Percentiles rank a stretch among this genome's conserved stretches.
phyloP scores from a whole-genome alignment of 2,113 vertebrate species.

The Pachypanchax playfairii region DNA sequence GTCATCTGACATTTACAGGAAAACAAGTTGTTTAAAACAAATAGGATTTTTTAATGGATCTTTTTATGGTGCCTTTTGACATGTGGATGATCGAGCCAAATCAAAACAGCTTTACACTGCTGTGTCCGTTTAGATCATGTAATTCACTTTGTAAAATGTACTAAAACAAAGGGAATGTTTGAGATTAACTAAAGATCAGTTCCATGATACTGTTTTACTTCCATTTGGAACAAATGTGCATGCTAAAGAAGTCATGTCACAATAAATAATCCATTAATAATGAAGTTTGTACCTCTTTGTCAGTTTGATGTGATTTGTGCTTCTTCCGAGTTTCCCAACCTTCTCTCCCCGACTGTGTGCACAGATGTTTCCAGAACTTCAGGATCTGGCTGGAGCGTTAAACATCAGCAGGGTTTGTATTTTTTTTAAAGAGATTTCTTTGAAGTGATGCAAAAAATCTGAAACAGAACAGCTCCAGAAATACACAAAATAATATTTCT shows the following conservation, averaged over 20 bases:
- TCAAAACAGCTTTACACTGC: neutral
- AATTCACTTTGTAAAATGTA: constrained; percentile 18
- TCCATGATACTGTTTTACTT: constrained; percentile 37
- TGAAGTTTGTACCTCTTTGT: too few relatives aligned
- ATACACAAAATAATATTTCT: neutral
- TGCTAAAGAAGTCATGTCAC: constrained; percentile 35
- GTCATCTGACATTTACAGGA: constrained; percentile 19
- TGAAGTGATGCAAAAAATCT: too few relatives aligned
- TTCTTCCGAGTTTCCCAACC: too few relatives aligned
- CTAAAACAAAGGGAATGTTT: constrained; percentile 43
- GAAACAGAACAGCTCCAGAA: neutral
- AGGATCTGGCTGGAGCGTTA: too few relatives aligned
- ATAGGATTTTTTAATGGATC: neutral
- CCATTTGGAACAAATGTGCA: constrained; percentile 29
- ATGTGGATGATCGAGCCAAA: constrained; percentile 22
- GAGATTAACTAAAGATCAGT: constrained; percentile 7
- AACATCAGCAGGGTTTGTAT: too few relatives aligned
- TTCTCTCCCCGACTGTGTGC: constrained; percentile 13
- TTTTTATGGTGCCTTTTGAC: constrained; percentile 57
- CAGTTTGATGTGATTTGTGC: too few relatives aligned
- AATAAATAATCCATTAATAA: too few relatives aligned
- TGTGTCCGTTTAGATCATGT: constrained; percentile 65
- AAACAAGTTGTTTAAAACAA: neutral
- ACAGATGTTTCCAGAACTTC: neutral
- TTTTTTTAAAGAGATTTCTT: neutral